Evolutionary conservation across 2,113 vertebrate species (phyloP).

Genomic region (Nothobranchius furzeri): DNA sequence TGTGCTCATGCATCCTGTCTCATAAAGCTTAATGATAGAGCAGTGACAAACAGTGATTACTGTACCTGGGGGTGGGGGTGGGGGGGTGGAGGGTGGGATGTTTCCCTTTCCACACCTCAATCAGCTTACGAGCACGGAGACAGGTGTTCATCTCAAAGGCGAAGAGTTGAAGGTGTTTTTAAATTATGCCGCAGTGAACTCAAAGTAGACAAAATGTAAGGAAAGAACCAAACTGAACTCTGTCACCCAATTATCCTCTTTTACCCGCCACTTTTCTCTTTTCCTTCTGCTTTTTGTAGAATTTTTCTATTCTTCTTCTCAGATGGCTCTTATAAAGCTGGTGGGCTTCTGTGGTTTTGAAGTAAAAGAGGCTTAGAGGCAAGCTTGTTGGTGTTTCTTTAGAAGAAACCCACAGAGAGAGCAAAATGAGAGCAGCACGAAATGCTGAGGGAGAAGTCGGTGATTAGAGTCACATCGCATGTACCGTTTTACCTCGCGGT

Average conservation of each 20-base stretch:
- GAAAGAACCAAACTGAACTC: conserved; percentile 55
- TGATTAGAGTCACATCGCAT: conserved; percentile 32
- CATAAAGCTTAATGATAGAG: conserved; percentile 78
- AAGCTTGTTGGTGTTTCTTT: conserved; percentile 19
- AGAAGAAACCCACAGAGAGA: conserved; percentile 11
- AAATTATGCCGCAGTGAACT: conserved; percentile 51
- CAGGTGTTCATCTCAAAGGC: conserved; percentile 59
- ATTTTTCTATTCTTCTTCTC: conserved; percentile 25
- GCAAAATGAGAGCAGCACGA: conserved; percentile 13
- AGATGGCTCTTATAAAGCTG: conserved; percentile 45
- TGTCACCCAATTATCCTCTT: conserved; percentile 53
- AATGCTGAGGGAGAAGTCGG: not conserved
- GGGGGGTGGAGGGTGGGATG: no score
- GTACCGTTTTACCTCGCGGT: conserved; percentile 21
- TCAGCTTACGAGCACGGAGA: conserved; percentile 40
- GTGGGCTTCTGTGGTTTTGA: conserved; percentile 40
- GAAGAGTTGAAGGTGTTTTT: conserved; percentile 6
- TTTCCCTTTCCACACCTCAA: conserved; percentile 39
- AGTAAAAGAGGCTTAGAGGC: conserved; percentile 30
- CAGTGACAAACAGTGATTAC: conserved; percentile 69
- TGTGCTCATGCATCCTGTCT: conserved; percentile 68
- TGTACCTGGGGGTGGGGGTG: no score
- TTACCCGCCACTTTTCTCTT: conserved; percentile 22
- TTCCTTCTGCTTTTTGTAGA: conserved; percentile 8
- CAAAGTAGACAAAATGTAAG: conserved; percentile 37